These are phyloP conservation scores for Caenorhabditis sp. DNA, from an alignment of 2,888 invertebrate genomes.

Conservation along the genomic window DNA sequence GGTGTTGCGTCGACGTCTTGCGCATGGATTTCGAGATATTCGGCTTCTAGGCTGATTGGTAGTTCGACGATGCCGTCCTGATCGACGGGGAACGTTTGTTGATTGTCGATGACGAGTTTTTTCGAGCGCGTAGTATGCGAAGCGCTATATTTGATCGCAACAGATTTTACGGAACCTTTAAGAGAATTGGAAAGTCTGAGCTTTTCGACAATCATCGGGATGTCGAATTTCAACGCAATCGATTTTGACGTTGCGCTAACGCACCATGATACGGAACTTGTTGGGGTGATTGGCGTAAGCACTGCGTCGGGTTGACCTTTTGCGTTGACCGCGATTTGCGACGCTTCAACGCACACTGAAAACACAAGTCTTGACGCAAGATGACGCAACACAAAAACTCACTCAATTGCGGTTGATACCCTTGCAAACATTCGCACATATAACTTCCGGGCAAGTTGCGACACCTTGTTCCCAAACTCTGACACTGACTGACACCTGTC, in stretches of 20 bases:
- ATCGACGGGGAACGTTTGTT: constrained; percentile 22
- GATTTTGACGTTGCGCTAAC: constrained; percentile 2
- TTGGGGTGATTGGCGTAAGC: constrained; percentile 1
- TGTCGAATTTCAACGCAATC: constrained; percentile 35
- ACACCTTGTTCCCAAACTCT: constrained; percentile 54
- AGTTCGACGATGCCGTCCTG: constrained; percentile 30
- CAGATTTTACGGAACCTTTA: constrained; percentile 42
- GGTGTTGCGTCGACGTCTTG: constrained; percentile 54
- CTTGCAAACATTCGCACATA: constrained; percentile 64
- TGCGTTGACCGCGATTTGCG: constrained; percentile 8
- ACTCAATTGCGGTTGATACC: constrained; percentile 68
- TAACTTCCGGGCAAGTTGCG: constrained; percentile 69
- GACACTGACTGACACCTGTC: constrained; percentile 61
- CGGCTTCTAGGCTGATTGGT: constrained; percentile 49
- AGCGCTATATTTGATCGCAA: constrained; percentile 50
- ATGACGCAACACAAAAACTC: constrained; percentile 7
- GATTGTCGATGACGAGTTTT: constrained; percentile 31
- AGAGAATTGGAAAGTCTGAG: constrained; percentile 46
- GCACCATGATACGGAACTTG: not conserved
- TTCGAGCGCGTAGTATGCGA: constrained; percentile 9
- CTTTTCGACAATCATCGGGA: constrained; percentile 51
- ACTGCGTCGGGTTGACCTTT: not conserved
- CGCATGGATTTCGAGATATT: constrained; percentile 46
- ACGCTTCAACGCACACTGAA: constrained; percentile 33
- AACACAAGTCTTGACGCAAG: not conserved